Evolutionary conservation across 2,888 invertebrate genomes (phyloP), one percentile per base, ranked within the genome.

Genomic region (Polyploca ridens): DNA sequence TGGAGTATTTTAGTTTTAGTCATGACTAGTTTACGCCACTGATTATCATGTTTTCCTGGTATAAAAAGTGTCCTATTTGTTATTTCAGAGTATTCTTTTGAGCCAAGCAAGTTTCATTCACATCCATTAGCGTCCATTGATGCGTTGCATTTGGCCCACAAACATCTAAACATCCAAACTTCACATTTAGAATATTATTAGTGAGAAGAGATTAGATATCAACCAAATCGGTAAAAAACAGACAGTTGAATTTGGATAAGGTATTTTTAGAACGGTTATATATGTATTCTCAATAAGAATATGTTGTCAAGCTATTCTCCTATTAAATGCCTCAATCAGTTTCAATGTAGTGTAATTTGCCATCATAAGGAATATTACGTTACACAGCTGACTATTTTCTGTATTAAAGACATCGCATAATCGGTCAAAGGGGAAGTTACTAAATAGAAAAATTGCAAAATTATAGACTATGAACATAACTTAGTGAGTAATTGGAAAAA

Each of bases 401-500:
- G 57, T 63, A 70, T 66, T 66, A 69, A 75, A 64, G 72, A 68
- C 69, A 6, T 35, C 13, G 62, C 16, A 58, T 62, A 76, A 76
- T 68, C 75, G 67, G 66, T 73, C 67, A 72, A 77, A 77, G 73
- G 67, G 41, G 54, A 54, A 54, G 61, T 19, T 14, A 13, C 16
- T 41, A 67, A 70, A 66, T 60, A 69, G 74, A 77, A 82, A 83
- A 88, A 85, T 78, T 77, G 78, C 79, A 68, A 87, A 88, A 90
- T 90, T 87, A 89, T 82, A 87, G 82, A 73, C 69, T 62, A 73
- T 65, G 66, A 68, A 65, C 69, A 67, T 72, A 76, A 72, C 71
- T 68, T 65, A 33, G 67, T 71, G 66, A 74, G 79, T 88, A 87
- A 90, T 88, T 87, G 85, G 77, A 82, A 83, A 79, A 84, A 80